Evolutionary conservation across 2,888 invertebrate genomes (phyloP).

Genomic region (Oasisia sp.): DNA sequence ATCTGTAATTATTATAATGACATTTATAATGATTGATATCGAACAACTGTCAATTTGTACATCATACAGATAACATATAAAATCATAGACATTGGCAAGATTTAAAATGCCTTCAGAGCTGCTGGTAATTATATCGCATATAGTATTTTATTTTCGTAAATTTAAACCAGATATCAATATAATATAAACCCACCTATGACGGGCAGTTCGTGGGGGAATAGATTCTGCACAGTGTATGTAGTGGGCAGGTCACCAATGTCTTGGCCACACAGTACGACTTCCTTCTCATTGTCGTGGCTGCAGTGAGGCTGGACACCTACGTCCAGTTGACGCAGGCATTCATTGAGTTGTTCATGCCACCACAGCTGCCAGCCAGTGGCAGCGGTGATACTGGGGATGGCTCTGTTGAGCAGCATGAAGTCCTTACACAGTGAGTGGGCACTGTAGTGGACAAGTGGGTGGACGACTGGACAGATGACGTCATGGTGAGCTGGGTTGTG

Average conservation of each 20-base stretch:
- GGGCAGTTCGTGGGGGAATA: slow-evolving; percentile 28
- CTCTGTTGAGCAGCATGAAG: neutral
- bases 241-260: slow-evolving; percentile 32
- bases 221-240: slow-evolving; percentile 26
- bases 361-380: neutral
- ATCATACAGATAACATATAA: neutral
- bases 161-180: neutral
- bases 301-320: neutral
- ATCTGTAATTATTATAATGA: neutral
- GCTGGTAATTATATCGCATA: neutral
- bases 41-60: neutral
- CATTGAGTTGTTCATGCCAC: neutral
- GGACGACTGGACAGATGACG: neutral
- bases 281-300: neutral
- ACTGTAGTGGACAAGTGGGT: slow-evolving; percentile 17
- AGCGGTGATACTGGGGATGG: neutral
- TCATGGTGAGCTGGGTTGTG: neutral
- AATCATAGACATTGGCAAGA: neutral
- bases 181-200: slow-evolving; percentile 32
- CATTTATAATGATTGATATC: neutral
- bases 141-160: neutral
- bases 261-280: slow-evolving; percentile 20
- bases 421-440: neutral
- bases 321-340: neutral
- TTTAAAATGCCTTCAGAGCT: neutral